Evolutionary conservation across 2,797 vertebrate genomes (phyloP).

Genomic region (Gymnodraco acuticeps): DNA sequence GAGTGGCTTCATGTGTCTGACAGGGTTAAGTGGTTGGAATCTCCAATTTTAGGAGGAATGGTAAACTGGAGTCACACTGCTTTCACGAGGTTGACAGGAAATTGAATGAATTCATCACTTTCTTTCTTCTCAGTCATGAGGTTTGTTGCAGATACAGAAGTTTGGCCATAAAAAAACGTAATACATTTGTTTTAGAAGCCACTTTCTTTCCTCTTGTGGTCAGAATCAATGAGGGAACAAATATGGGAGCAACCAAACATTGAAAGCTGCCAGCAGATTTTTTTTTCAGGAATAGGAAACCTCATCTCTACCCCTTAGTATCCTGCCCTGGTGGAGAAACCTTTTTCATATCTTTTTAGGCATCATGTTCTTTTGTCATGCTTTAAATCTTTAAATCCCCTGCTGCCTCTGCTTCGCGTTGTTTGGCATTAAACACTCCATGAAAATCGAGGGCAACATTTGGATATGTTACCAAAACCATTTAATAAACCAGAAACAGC

Average conservation of each 20-base stretch:
- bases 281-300: conserved; percentile 19
- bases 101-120: conserved; percentile 53
- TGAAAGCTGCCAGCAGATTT: conserved; percentile 15
- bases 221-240: conserved; percentile 6
- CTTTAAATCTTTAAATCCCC: conserved; percentile 26
- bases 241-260: conserved; percentile 10
- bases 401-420: conserved; percentile 17
- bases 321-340: conserved; percentile 21
- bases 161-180: conserved; percentile 18
- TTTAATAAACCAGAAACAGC: conserved; percentile 43
- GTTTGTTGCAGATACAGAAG: conserved; percentile 24
- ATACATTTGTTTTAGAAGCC: conserved; percentile 16
- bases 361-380: conserved; percentile 13
- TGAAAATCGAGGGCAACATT: conserved; percentile 21
- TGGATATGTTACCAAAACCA: conserved; percentile 26
- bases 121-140: conserved; percentile 16
- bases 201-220: conserved; percentile 27
- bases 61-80: conserved; percentile 61
- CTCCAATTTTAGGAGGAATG: conserved; percentile 52
- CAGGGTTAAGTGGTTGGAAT: conserved; percentile 43
- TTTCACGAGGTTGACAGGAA: conserved; percentile 62
- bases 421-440: conserved; percentile 17
- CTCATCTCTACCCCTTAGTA: conserved; percentile 5
- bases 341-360: conserved; percentile 22
- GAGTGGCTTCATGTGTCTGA: conserved; percentile 38